Conservation (phyloP, 2,113 vertebrate genomes). For the Sinocyclocheilus grahami region DNA sequence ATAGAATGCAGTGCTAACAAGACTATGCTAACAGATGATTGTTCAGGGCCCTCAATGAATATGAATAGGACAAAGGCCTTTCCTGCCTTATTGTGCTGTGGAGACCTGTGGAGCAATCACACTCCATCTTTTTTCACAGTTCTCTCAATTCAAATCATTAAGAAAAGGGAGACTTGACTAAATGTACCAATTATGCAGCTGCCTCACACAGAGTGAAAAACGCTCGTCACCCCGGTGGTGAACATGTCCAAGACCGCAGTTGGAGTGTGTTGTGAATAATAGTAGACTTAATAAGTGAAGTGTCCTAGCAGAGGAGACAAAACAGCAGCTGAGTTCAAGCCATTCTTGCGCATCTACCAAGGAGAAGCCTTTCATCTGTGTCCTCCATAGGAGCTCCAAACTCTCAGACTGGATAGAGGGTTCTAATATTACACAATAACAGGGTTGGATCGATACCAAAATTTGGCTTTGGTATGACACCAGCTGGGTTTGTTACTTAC, state of each 20-base stretch:
- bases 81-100: conserved; percentile 49
- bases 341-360: conserved; percentile 27
- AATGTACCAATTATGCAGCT: conserved; percentile 61
- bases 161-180: conserved; percentile 52
- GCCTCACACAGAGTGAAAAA: conserved; percentile 48
- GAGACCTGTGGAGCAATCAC: conserved; percentile 51
- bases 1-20: conserved; percentile 55
- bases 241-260: conserved; percentile 31
- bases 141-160: conserved; percentile 51
- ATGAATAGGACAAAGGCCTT: conserved; percentile 51
- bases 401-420: not conserved
- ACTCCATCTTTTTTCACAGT: conserved; percentile 53
- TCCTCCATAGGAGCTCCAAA: not conserved
- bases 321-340: conserved; percentile 39
- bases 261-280: conserved; percentile 56
- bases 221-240: conserved; percentile 29
- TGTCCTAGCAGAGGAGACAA: conserved; percentile 23
- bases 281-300: conserved; percentile 42
- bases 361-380: conserved; percentile 21
- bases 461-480: not conserved
- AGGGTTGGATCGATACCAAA: not conserved
- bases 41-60: conserved; percentile 46
- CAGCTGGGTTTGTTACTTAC: not conserved
- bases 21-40: conserved; percentile 43
- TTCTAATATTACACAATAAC: not conserved